Evolutionary conservation across 2,888 invertebrate genomes (phyloP).

Genomic region (Noctua janthina): DNA sequence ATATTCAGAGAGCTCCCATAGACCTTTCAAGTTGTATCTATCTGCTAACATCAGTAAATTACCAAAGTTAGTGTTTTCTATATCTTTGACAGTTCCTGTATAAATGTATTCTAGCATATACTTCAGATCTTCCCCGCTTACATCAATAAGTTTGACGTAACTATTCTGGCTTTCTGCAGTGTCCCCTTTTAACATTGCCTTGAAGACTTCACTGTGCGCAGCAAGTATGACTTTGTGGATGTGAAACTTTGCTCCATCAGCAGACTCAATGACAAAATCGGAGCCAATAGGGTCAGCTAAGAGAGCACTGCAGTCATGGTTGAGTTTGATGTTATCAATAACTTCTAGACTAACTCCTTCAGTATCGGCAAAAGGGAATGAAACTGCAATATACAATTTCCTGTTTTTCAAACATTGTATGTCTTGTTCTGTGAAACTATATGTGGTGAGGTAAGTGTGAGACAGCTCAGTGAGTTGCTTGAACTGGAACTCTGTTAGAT

Average conservation of each 20-base stretch:
- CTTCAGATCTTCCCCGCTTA: conserved; percentile 79
- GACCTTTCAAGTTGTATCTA: conserved; percentile 80
- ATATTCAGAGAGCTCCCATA: conserved; percentile 79
- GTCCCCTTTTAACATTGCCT: conserved; percentile 86
- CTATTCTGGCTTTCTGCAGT: conserved; percentile 85
- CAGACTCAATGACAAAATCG: conserved; percentile 84
- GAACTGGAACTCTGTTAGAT: conserved; percentile 73
- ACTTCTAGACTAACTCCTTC: conserved; percentile 66
- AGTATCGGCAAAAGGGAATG: conserved; percentile 67
- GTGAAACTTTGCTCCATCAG: conserved; percentile 80
- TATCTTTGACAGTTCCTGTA: conserved; percentile 80
- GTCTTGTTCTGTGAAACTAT: conserved; percentile 79
- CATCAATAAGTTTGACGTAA: conserved; percentile 81
- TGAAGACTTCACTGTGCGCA: conserved; percentile 85
- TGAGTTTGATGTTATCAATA: conserved; percentile 71
- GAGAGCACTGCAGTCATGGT: conserved; percentile 80
- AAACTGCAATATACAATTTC: conserved; percentile 78
- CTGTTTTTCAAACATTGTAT: conserved; percentile 79
- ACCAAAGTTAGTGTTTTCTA: conserved; percentile 77
- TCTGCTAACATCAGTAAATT: conserved; percentile 83
- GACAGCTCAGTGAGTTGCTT: conserved; percentile 64
- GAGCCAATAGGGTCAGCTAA: conserved; percentile 80
- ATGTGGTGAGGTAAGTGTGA: conserved; percentile 76
- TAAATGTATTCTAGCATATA: conserved; percentile 84
- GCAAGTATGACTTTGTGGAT: conserved; percentile 82